phyloP scores from a whole-genome alignment of 2,888 invertebrate species.

The Heteropelma amictum region DNA sequence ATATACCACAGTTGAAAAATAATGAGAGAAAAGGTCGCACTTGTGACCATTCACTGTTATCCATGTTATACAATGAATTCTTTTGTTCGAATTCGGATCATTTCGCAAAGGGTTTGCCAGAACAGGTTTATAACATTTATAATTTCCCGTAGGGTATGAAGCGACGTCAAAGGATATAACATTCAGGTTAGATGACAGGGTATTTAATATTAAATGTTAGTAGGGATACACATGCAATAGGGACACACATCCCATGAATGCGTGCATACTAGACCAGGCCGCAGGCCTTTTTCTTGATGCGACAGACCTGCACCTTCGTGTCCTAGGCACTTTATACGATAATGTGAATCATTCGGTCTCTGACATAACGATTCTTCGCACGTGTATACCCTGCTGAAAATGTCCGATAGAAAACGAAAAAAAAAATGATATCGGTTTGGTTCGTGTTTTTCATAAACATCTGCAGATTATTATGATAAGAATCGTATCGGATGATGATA shows the following conservation, averaged over 20 bases:
- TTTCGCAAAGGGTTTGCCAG: background rate
- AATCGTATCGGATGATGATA: no score
- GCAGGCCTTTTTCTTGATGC: slow-evolving; percentile 25
- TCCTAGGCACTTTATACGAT: slow-evolving; percentile 62
- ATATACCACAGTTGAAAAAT: no score
- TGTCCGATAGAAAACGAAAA: no score
- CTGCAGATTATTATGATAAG: no score
- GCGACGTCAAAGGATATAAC: background rate
- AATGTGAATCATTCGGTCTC: slow-evolving; percentile 63
- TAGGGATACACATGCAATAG: background rate
- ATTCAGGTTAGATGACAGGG: background rate
- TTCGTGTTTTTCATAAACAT: no score
- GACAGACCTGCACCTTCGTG: slow-evolving; percentile 40
- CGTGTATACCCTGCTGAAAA: no score
- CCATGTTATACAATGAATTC: background rate
- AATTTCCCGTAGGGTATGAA: background rate
- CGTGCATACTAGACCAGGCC: slow-evolving; percentile 45
- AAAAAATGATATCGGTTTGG: no score
- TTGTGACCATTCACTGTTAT: background rate
- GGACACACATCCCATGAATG: slow-evolving; percentile 44
- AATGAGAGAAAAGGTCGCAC: background rate
- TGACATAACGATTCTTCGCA: slow-evolving; percentile 58
- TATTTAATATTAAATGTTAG: background rate
- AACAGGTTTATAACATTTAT: background rate
- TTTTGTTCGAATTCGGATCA: background rate